Conservation (phyloP, 2,888 invertebrate genomes). For the Norana najaformis region DNA sequence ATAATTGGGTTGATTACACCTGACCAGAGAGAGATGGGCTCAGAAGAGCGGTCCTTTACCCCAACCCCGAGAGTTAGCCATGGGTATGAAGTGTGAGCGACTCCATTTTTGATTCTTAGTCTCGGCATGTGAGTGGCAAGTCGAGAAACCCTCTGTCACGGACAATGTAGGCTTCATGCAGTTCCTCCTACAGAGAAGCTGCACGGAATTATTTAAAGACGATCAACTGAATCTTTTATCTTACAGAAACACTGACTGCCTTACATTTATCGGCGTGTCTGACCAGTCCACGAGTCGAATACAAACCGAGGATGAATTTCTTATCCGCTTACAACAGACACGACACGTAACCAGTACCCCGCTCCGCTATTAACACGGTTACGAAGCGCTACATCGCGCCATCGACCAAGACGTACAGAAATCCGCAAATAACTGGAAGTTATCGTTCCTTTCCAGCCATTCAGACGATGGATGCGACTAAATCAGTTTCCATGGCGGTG, state of each 20-base stretch:
- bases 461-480: not conserved
- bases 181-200: not conserved
- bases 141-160: not conserved
- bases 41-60: too few species aligned
- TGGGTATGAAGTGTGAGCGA: not conserved
- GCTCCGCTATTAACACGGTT: not conserved
- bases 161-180: not conserved
- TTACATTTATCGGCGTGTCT: not conserved
- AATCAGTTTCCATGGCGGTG: not conserved
- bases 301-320: not conserved
- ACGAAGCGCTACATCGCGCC: not conserved
- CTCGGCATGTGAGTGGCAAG: not conserved
- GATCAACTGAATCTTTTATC: not conserved
- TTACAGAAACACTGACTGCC: not conserved
- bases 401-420: not conserved
- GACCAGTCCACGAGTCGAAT: not conserved
- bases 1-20: not conserved
- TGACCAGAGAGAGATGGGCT: not conserved
- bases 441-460: conserved; percentile 13
- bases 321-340: not conserved
- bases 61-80: not conserved
- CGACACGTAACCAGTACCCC: not conserved
- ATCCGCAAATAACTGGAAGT: not conserved
- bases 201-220: not conserved
- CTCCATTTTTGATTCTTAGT: not conserved